Evolutionary conservation across 2,797 vertebrate genomes (phyloP).

Genomic region (Esox lucius): DNA sequence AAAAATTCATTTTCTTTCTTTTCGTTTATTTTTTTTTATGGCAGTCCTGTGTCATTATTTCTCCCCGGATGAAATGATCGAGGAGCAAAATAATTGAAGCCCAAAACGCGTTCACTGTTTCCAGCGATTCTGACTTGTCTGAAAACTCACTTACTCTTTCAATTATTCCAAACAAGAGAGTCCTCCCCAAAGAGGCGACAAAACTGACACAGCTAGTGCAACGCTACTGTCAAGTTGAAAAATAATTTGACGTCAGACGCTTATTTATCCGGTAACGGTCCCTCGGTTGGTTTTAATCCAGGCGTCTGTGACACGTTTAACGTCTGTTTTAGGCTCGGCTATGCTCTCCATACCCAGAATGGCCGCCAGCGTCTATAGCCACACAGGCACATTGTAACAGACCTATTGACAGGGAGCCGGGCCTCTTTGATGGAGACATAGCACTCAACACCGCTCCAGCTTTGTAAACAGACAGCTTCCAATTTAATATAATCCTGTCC

Average conservation of each 20-base stretch:
- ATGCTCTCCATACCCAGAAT: conserved; percentile 26
- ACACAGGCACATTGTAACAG: conserved; percentile 9
- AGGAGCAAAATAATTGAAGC: conserved; percentile 12
- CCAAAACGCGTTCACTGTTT: conserved; percentile 23
- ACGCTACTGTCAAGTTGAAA: conserved; percentile 68
- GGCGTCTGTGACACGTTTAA: conserved; percentile 21
- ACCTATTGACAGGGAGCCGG: conserved; percentile 25
- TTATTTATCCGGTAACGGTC: conserved; percentile 60
- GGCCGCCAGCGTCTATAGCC: conserved; percentile 11
- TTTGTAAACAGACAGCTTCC: conserved; percentile 48
- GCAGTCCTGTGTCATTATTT: conserved; percentile 65
- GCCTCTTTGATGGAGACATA: conserved; percentile 12
- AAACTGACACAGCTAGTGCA: conserved; percentile 69
- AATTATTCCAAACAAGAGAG: conserved; percentile 73
- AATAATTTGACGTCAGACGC: conserved; percentile 77
- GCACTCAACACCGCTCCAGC: conserved; percentile 14
- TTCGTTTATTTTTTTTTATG: conserved; percentile 26
- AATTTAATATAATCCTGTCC: conserved; percentile 48
- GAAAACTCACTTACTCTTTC: conserved; percentile 71
- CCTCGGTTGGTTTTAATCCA: conserved; percentile 46
- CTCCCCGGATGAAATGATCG: conserved; percentile 43
- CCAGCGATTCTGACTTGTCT: conserved; percentile 44
- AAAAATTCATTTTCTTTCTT: conserved; percentile 53
- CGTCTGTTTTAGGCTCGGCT: background rate
- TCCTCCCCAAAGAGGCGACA: conserved; percentile 64